These are phyloP conservation scores for Laothoe populi DNA, from an alignment of 2,888 invertebrate species.

Conservation along the genomic window DNA sequence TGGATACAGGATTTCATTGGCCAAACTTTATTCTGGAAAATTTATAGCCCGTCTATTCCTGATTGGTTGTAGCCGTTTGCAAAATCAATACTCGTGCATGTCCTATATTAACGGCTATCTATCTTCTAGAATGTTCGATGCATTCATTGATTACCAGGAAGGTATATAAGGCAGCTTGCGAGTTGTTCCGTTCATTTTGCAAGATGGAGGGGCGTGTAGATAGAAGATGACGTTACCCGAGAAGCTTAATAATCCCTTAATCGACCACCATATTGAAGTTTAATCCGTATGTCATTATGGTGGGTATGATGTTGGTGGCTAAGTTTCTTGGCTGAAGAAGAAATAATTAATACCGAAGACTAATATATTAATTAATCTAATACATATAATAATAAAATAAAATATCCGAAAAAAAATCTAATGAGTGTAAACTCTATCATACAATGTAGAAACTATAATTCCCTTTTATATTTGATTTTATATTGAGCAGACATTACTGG, in stretches of 20 bases:
- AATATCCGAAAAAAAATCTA: no score
- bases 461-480: no score
- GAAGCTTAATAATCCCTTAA: not conserved
- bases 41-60: not conserved
- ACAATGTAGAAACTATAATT: no score
- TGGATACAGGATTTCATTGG: not conserved
- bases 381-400: no score
- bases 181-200: not conserved
- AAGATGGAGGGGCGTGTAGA: not conserved
- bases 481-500: no score
- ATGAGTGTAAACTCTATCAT: no score
- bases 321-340: not conserved
- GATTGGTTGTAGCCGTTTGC: not conserved
- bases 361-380: no score
- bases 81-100: constrained; percentile 18
- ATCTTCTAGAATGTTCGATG: not conserved
- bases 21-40: not conserved
- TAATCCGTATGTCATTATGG: not conserved
- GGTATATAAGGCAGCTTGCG: not conserved
- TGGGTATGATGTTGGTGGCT: not conserved
- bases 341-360: no score
- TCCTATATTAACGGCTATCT: not conserved
- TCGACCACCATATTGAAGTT: not conserved
- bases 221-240: not conserved
- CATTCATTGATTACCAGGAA: not conserved